These are phyloP conservation scores for Mylabris phalerata DNA, from an alignment of 1,140 invertebrate genomes.

Conservation along the genomic window DNA sequence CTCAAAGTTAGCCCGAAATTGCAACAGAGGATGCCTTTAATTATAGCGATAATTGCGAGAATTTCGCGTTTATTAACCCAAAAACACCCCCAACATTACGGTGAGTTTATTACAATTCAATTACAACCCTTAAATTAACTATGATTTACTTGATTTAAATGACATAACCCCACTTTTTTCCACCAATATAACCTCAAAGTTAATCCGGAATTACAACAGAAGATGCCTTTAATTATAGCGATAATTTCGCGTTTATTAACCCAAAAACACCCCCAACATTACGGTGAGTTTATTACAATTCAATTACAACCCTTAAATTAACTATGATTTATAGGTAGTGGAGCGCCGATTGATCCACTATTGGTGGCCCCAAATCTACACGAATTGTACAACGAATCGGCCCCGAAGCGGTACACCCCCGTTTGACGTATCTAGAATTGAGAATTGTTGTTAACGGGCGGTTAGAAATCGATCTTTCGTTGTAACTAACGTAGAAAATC, in stretches of 20 bases:
- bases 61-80: no score
- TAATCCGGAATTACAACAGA: background rate
- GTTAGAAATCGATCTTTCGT: slow-evolving; percentile 72
- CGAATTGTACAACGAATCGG: slow-evolving; percentile 42
- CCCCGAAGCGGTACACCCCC: slow-evolving; percentile 39
- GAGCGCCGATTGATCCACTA: slow-evolving; percentile 38
- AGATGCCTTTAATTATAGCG: background rate
- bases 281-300: background rate
- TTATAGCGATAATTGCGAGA: no score
- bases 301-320: background rate
- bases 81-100: no score
- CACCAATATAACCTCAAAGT: background rate
- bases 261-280: no score
- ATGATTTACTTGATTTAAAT: no score
- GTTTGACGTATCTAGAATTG: slow-evolving; percentile 67
- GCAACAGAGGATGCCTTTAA: background rate
- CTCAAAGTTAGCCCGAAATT: background rate
- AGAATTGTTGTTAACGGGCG: slow-evolving; percentile 60
- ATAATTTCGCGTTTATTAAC: no score
- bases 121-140: background rate
- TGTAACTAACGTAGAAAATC: slow-evolving; percentile 28
- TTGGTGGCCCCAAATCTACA: slow-evolving; percentile 50
- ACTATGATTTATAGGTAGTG: background rate
- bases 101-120: background rate
- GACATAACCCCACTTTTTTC: no score